Percentiles rank a stretch among this genome's conserved stretches.
Conservation (phyloP, 2,797 vertebrate genomes). For the Silurus lanzhouensis region DNA sequence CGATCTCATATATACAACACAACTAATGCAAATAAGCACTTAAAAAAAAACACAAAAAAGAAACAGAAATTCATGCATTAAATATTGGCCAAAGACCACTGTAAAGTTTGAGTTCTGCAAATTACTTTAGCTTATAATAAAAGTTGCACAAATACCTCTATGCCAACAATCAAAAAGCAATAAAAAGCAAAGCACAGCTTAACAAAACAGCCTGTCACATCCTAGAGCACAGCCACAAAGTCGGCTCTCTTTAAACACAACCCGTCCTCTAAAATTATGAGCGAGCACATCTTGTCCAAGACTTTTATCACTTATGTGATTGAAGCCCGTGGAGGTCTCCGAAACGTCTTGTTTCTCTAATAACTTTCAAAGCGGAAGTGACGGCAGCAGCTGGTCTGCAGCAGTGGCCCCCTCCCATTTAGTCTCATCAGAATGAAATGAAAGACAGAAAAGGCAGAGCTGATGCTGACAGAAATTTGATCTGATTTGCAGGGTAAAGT, state of each 20-base stretch:
- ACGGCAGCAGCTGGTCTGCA: slow-evolving; percentile 22
- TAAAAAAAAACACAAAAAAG: no score
- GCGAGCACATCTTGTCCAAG: slow-evolving; percentile 18
- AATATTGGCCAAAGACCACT: not conserved
- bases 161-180: slow-evolving; percentile 21
- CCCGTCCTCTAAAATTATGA: slow-evolving; percentile 24
- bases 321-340: slow-evolving; percentile 30
- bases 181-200: slow-evolving; percentile 12
- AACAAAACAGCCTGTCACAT: slow-evolving; percentile 28
- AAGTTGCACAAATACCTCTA: not conserved
- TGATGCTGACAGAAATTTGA: slow-evolving; percentile 68
- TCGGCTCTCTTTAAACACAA: not conserved
- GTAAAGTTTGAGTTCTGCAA: not conserved
- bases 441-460: slow-evolving; percentile 67
- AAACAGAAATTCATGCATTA: not conserved
- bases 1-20: not conserved
- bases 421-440: slow-evolving; percentile 67
- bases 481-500: slow-evolving; percentile 60
- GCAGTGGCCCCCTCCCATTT: not conserved
- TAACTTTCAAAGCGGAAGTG: slow-evolving; percentile 35
- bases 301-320: slow-evolving; percentile 22
- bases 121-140: not conserved
- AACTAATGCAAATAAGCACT: not conserved
- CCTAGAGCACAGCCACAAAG: not conserved
- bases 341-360: slow-evolving; percentile 21